A percentile compares a stretch with the other conserved stretches of the same genome.
Conservation (phyloP, 2,888 invertebrate genomes). For the Hybos culiciformis region DNA sequence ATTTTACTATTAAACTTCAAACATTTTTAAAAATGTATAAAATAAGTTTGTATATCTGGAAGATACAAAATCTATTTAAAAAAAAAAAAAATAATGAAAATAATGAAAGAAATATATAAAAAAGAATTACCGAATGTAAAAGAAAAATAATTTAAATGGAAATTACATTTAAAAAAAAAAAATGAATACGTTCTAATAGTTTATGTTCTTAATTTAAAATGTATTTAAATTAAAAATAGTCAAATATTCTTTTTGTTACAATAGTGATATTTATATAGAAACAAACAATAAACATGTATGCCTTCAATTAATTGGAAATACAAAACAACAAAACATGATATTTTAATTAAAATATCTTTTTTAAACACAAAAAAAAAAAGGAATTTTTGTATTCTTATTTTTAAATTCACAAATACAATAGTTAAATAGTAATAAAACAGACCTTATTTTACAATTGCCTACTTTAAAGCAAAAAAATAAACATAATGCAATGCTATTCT, state of each 20-base stretch:
- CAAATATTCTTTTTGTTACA: neutral
- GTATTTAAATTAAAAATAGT: neutral
- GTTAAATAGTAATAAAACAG: too few relatives aligned
- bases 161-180: constrained; percentile 7
- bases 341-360: neutral
- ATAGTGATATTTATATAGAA: neutral
- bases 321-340: neutral
- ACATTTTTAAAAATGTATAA: too few relatives aligned
- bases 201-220: too few relatives aligned
- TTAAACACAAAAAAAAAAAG: too few relatives aligned
- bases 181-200: neutral
- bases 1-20: too few relatives aligned
- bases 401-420: too few relatives aligned
- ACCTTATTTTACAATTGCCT: too few relatives aligned
- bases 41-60: too few relatives aligned
- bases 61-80: too few relatives aligned
- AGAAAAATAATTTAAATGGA: constrained; percentile 3
- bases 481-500: too few relatives aligned
- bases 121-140: constrained; percentile 2
- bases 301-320: neutral
- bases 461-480: too few relatives aligned
- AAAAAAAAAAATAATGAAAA: constrained; percentile 10
- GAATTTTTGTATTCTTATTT: too few relatives aligned
- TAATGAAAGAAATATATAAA: constrained; percentile 1
- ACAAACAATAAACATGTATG: neutral